phyloP scores from a whole-genome alignment of 2,113 vertebrate genomes.

The pig (Sus scrofa) region DNA sequence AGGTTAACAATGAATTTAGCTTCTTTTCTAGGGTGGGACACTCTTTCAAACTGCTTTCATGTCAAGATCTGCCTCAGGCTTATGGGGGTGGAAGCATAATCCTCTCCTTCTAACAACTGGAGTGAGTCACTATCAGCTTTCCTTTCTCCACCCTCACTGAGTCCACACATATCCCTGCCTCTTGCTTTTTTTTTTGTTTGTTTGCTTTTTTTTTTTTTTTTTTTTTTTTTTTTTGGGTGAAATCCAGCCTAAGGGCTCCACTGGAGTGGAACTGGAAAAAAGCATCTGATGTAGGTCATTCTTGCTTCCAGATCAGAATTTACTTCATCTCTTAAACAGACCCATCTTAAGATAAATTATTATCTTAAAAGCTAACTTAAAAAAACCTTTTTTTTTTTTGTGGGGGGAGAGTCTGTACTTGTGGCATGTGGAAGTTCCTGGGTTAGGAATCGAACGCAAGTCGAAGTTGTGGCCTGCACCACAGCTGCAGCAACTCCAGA shows the following conservation, averaged over 20 bases:
- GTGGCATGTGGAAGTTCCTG: too few species aligned
- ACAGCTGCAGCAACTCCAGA: too few species aligned
- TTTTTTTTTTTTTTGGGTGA: background rate
- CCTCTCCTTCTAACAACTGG: conserved; percentile 56
- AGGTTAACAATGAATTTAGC: conserved; percentile 15
- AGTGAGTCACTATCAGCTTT: conserved; percentile 76
- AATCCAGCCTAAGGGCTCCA: conserved; percentile 22
- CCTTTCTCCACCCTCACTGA: conserved; percentile 73
- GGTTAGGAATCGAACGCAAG: too few species aligned
- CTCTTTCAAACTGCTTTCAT: conserved; percentile 63
- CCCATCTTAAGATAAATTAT: background rate
- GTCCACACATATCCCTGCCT: background rate
- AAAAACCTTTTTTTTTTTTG: too few species aligned
- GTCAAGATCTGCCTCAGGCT: conserved; percentile 71
- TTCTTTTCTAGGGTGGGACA: conserved; percentile 59
- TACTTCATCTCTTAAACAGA: conserved; percentile 12
- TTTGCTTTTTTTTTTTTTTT: too few species aligned
- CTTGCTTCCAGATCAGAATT: conserved; percentile 30
- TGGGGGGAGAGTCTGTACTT: too few species aligned
- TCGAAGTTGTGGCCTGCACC: too few species aligned
- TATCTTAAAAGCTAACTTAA: background rate
- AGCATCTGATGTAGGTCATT: background rate
- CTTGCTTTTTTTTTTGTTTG: background rate
- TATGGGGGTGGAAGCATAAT: conserved; percentile 71
- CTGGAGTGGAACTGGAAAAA: background rate